These are phyloP conservation scores for Megastigmus dorsalis DNA, from an alignment of 2,888 invertebrate genomes.

Conservation along the genomic window DNA sequence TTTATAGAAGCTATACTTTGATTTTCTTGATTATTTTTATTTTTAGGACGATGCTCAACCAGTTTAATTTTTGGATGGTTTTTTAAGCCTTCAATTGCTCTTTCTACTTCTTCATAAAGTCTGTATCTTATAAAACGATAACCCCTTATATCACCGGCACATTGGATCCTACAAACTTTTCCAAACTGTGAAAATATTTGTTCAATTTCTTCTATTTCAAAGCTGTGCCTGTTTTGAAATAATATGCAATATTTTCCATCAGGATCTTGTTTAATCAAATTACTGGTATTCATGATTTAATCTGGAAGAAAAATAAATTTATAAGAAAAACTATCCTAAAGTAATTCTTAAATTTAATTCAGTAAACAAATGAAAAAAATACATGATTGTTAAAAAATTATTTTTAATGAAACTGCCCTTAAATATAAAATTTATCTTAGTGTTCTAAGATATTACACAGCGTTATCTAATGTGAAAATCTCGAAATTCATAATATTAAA, in stretches of 20 bases:
- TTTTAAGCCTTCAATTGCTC: slow-evolving; percentile 46
- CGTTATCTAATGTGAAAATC: too few relatives aligned
- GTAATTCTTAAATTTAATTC: not conserved
- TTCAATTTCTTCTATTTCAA: slow-evolving; percentile 52
- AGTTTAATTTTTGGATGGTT: slow-evolving; percentile 40
- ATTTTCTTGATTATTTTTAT: not conserved
- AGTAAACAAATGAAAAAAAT: too few relatives aligned
- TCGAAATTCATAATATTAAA: too few relatives aligned
- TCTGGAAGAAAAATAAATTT: slow-evolving; percentile 21
- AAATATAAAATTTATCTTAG: too few relatives aligned
- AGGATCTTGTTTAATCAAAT: slow-evolving; percentile 1
- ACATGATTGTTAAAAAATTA: too few relatives aligned
- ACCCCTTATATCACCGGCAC: slow-evolving; percentile 56
- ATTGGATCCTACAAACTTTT: slow-evolving; percentile 51
- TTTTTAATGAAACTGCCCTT: too few relatives aligned
- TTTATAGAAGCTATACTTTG: not conserved
- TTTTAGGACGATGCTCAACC: not conserved
- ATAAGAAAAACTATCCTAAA: not conserved
- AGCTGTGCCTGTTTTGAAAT: slow-evolving; percentile 38
- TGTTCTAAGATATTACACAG: too few relatives aligned
- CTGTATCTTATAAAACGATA: slow-evolving; percentile 62
- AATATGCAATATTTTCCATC: slow-evolving; percentile 42
- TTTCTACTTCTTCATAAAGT: slow-evolving; percentile 50
- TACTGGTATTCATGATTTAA: slow-evolving; percentile 10
- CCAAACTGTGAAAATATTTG: slow-evolving; percentile 62